These are phyloP conservation scores for Liodrosophila aerea DNA, from an alignment of 2,888 invertebrate species.

Conservation along the genomic window DNA sequence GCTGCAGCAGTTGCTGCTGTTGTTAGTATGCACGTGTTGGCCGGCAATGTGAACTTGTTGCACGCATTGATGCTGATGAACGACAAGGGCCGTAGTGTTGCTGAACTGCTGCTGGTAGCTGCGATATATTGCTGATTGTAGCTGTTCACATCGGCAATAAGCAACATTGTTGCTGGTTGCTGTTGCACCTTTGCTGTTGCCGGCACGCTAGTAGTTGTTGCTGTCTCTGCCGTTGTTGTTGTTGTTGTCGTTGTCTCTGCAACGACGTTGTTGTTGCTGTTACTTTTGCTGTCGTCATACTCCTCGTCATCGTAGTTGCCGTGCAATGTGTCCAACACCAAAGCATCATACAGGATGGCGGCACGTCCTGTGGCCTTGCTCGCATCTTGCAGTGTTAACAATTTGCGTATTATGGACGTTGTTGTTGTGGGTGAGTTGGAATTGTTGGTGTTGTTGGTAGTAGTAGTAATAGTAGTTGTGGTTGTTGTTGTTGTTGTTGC, in stretches of 20 bases:
- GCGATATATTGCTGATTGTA: constrained; percentile 68
- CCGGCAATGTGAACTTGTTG: constrained; percentile 78
- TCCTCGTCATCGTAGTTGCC: constrained; percentile 72
- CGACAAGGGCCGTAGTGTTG: constrained; percentile 76
- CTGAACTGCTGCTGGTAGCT: constrained; percentile 27
- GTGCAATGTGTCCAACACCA: constrained; percentile 80
- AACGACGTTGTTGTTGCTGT: constrained; percentile 26
- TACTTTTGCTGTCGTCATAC: constrained; percentile 8
- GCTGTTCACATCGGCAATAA: constrained; percentile 78
- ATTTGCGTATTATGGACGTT: constrained; percentile 73
- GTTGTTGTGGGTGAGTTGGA: constrained; percentile 29
- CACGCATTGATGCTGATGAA: constrained; percentile 78
- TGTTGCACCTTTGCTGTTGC: constrained; percentile 40
- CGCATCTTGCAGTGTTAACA: constrained; percentile 70
- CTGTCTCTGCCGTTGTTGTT: no score
- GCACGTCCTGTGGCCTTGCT: constrained; percentile 76
- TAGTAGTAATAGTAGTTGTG: constrained; percentile 46
- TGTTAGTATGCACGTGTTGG: constrained; percentile 76
- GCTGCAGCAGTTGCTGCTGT: constrained; percentile 60
- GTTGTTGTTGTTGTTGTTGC: constrained; percentile 47
- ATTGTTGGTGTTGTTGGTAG: constrained; percentile 46
- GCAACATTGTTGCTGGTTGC: constrained; percentile 75
- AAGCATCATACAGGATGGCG: constrained; percentile 79
- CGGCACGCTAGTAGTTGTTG: constrained; percentile 34
- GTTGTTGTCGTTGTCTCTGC: constrained; percentile 11